These are phyloP conservation scores for Peromyscus eremicus DNA, from an alignment of 2,797 vertebrate species.

Conservation along the genomic window DNA sequence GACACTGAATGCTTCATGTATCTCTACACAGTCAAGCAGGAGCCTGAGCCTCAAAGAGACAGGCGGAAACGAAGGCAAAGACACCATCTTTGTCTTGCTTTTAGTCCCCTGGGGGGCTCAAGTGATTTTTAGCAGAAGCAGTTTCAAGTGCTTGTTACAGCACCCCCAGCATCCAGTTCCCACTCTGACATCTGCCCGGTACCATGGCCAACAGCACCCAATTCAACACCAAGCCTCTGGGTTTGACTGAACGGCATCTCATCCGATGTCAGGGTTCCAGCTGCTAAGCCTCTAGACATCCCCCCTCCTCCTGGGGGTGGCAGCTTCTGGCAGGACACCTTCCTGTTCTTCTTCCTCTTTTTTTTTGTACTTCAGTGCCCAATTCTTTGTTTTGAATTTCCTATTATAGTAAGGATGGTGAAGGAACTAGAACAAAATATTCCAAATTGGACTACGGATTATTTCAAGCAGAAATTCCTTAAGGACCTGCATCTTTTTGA, in stretches of 20 bases:
- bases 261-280: background rate
- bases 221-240: background rate
- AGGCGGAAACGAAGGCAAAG: background rate
- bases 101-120: background rate
- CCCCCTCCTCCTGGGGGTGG: background rate
- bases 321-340: background rate
- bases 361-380: background rate
- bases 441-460: background rate
- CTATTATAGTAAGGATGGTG: background rate
- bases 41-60: background rate
- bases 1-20: no score
- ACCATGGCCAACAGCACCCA: background rate
- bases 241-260: background rate
- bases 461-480: background rate
- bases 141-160: background rate
- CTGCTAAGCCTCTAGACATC: background rate
- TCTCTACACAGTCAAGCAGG: background rate
- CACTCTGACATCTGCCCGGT: background rate
- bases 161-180: background rate
- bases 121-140: background rate
- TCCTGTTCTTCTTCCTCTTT: background rate
- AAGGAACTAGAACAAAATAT: background rate
- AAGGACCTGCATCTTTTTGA: background rate
- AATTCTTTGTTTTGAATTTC: slow-evolving; percentile 13
- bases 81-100: background rate